Percentiles rank a stretch among this genome's conserved stretches.
These are phyloP conservation scores for Andrena marginata DNA, from an alignment of 2,888 invertebrate genomes.

Conservation along the genomic window DNA sequence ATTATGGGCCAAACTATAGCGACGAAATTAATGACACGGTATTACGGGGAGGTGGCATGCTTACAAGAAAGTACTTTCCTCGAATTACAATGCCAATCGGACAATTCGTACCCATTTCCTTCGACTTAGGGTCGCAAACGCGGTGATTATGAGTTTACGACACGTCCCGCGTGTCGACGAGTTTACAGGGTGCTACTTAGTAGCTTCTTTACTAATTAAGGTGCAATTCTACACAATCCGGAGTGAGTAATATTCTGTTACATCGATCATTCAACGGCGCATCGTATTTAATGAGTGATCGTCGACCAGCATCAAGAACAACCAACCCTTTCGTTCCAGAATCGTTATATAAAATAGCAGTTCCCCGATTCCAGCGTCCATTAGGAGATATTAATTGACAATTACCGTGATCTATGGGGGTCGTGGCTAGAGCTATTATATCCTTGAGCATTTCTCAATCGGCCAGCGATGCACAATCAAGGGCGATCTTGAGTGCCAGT, in stretches of 20 bases:
- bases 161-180: not conserved
- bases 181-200: not conserved
- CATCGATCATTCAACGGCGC: not conserved
- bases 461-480: slow-evolving; percentile 35
- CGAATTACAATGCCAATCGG: slow-evolving; percentile 35
- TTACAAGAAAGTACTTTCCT: slow-evolving; percentile 15
- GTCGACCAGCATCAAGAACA: slow-evolving; percentile 19
- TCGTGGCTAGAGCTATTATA: slow-evolving; percentile 47
- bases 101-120: not conserved
- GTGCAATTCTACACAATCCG: too few species aligned
- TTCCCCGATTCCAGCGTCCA: slow-evolving; percentile 35
- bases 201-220: not conserved
- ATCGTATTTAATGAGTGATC: not conserved
- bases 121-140: not conserved
- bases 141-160: not conserved
- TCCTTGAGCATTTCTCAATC: slow-evolving; percentile 52
- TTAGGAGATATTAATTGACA: slow-evolving; percentile 58
- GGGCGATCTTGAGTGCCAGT: slow-evolving; percentile 20
- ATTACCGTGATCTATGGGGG: slow-evolving; percentile 46
- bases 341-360: slow-evolving; percentile 32
- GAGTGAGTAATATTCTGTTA: not conserved
- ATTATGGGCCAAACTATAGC: slow-evolving; percentile 62
- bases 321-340: slow-evolving; percentile 14
- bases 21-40: slow-evolving; percentile 60
- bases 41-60: slow-evolving; percentile 35